Evolutionary conservation across 2,113 vertebrate genomes (phyloP).

Genomic region (Otis tarda): DNA sequence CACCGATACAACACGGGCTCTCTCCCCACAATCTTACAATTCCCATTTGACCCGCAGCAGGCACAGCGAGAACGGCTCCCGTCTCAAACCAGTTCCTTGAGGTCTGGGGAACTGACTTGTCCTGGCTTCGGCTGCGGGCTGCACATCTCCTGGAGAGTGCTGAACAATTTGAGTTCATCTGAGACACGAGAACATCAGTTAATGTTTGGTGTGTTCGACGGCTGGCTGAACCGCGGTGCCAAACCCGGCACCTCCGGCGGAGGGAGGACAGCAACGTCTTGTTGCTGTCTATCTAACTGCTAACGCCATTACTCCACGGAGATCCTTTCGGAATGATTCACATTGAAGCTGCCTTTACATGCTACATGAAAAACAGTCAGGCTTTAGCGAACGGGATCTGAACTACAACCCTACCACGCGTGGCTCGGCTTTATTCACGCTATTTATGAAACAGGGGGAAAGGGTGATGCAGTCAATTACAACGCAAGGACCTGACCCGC

Average conservation of each 20-base stretch:
- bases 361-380: slow-evolving; percentile 60
- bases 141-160: not conserved
- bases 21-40: not conserved
- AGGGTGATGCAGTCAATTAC: slow-evolving; percentile 80
- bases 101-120: not conserved
- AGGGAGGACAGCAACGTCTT: too few species aligned
- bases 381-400: slow-evolving; percentile 39
- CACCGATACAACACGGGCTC: not conserved
- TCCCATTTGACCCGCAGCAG: not conserved
- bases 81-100: not conserved
- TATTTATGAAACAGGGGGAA: slow-evolving; percentile 80
- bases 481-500: slow-evolving; percentile 78
- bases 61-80: not conserved
- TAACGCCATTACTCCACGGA: slow-evolving; percentile 82
- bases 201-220: not conserved
- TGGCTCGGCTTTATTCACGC: slow-evolving; percentile 63
- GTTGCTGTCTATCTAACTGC: slow-evolving; percentile 66
- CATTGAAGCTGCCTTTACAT: slow-evolving; percentile 64
- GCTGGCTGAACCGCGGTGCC: not conserved
- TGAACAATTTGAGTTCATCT: not conserved
- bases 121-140: too few species aligned
- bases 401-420: slow-evolving; percentile 64
- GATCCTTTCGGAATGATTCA: slow-evolving; percentile 71
- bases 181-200: not conserved
- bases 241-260: not conserved